A percentile compares a stretch with the other conserved stretches of the same genome.
Evolutionary conservation across 2,113 vertebrate species (phyloP).

Genomic region (Parus major): DNA sequence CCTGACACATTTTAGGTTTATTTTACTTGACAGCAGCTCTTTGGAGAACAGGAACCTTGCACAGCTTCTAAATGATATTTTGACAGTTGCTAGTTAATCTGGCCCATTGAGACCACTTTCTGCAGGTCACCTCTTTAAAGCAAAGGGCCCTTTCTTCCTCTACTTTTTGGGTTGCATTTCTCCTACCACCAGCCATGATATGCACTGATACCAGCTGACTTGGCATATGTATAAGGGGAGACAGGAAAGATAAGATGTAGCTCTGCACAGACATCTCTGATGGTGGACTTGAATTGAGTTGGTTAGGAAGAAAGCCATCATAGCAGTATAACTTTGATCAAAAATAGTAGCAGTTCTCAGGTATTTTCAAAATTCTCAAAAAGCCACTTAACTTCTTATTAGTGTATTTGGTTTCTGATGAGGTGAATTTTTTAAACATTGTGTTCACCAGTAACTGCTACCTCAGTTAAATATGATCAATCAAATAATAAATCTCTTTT

Average conservation of each 20-base stretch:
- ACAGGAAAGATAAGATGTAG: background rate
- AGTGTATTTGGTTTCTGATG: conserved; percentile 35
- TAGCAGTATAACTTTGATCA: background rate
- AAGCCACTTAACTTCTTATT: background rate
- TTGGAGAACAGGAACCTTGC: conserved; percentile 31
- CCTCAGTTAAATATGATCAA: conserved; percentile 48
- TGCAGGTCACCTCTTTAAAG: background rate
- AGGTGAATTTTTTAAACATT: conserved; percentile 44
- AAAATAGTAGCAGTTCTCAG: background rate
- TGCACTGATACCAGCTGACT: background rate
- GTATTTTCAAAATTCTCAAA: background rate
- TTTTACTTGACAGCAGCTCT: conserved; percentile 41
- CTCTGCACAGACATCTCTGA: background rate
- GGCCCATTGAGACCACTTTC: background rate
- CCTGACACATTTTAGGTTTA: conserved; percentile 22
- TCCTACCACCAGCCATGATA: background rate
- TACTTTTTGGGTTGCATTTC: background rate
- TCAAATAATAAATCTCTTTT: conserved; percentile 48
- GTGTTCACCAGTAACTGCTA: conserved; percentile 4
- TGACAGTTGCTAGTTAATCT: conserved; percentile 26
- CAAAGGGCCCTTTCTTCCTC: background rate
- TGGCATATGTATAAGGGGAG: background rate
- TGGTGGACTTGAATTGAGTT: background rate
- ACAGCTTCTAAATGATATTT: background rate
- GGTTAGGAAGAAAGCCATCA: background rate